Evolutionary conservation across 2,888 invertebrate species (phyloP).

Genomic region (Ectropis crepuscularia): DNA sequence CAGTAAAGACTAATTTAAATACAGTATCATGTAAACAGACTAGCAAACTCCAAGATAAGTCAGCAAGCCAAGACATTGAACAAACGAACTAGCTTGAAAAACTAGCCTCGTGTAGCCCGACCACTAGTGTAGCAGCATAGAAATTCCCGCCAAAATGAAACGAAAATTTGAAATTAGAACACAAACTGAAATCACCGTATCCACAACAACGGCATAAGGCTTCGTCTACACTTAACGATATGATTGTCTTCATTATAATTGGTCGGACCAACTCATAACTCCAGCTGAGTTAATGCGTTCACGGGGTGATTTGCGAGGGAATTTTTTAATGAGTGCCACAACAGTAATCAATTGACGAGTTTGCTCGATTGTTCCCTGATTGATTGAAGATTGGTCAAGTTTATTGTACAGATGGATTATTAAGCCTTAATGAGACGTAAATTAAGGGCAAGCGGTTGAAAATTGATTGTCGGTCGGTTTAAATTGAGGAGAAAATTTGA

Average conservation of each 20-base stretch:
- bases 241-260: slow-evolving; percentile 81
- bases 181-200: slow-evolving; percentile 11
- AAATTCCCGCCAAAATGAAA: neutral
- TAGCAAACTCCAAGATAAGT: no score
- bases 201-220: slow-evolving; percentile 37
- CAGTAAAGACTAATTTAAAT: no score
- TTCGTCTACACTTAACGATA: slow-evolving; percentile 71
- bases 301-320: slow-evolving; percentile 59
- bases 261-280: slow-evolving; percentile 72
- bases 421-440: slow-evolving; percentile 36
- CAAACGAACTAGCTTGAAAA: no score
- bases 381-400: slow-evolving; percentile 31
- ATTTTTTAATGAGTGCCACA: slow-evolving; percentile 66
- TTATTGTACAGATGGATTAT: slow-evolving; percentile 34
- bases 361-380: slow-evolving; percentile 39
- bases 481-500: slow-evolving; percentile 12
- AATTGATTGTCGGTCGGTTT: slow-evolving; percentile 13
- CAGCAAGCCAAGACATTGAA: no score
- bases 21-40: no score
- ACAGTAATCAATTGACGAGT: slow-evolving; percentile 37
- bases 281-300: slow-evolving; percentile 64
- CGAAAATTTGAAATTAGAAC: neutral
- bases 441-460: slow-evolving; percentile 17
- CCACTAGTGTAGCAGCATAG: no score
- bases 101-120: no score